A percentile compares a stretch with the other conserved stretches of the same genome.
phyloP scores from a whole-genome alignment of 23 tunicate genomes.

The Diplosoma virens region DNA sequence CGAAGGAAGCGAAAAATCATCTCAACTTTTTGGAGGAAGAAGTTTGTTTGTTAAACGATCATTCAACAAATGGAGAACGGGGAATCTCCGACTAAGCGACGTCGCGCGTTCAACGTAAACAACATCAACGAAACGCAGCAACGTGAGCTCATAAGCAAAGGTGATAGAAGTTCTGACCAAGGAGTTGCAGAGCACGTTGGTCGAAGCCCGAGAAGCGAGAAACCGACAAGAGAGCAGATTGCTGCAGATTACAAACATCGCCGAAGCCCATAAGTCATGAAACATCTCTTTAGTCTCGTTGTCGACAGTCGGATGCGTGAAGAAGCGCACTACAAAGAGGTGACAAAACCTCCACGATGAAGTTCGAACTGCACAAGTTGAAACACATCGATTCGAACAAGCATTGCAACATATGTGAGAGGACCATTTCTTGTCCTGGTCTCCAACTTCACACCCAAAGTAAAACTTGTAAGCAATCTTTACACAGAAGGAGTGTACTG shows the following conservation, averaged over 20 bases:
- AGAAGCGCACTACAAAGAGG: slow-evolving; percentile 6
- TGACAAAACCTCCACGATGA: background rate
- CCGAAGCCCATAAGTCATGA: slow-evolving; percentile 48
- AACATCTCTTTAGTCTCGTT: slow-evolving; percentile 26
- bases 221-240: slow-evolving; percentile 32
- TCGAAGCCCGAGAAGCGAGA: slow-evolving; percentile 55
- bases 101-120: slow-evolving; percentile 51
- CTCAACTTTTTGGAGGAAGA: slow-evolving; percentile 41
- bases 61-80: slow-evolving; percentile 6
- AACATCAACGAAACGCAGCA: slow-evolving; percentile 17
- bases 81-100: slow-evolving; percentile 56
- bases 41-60: slow-evolving; percentile 21
- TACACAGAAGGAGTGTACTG: no score
- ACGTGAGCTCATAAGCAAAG: slow-evolving; percentile 43
- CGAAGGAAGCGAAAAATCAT: slow-evolving; percentile 72
- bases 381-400: background rate
- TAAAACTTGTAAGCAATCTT: no score
- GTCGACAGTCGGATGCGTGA: slow-evolving; percentile 6
- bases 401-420: no score
- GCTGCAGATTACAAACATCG: slow-evolving; percentile 50
- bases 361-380: background rate
- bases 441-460: no score
- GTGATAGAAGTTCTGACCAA: slow-evolving; percentile 63
- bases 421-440: no score
- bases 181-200: slow-evolving; percentile 47